Evolutionary conservation across 2,888 invertebrate genomes (phyloP), one percentile per base, ranked within the genome.

Genomic region (Brenthis daphne): DNA sequence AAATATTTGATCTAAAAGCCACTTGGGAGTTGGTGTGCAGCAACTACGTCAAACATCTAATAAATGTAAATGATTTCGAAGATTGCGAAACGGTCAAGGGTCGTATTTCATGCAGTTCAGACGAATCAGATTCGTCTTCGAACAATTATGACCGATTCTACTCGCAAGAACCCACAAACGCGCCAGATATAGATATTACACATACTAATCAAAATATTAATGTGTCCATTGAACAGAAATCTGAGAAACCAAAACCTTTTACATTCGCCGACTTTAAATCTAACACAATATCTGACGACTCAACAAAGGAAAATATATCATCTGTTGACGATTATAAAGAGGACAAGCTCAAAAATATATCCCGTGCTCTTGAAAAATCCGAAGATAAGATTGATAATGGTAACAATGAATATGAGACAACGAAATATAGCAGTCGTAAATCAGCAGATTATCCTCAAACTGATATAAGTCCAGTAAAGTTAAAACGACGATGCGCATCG

Each of bases 1-100:
- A 94, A 81, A 90, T 94, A 77, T 94, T 94, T 76, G 94, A 94
- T 76, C 85, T 95, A 67, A 94, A 94, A 80, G 88, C 90, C 37
- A 94, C 94, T 6, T 95, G 94, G 94, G 94, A 94, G 80, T 80
- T 94, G 11, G 85, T 95, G 14, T 94, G 94, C 61, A 92, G 93
- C 68, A 89, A 90, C 73, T 95, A 94, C 77, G 82, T 94, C 3
- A 94, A 90, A 75, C 89, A 90, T 76, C 76, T 90, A 6, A 87
- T 90, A 68, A 83, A 82, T 67, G 82, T 91, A 1, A 82, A 89
- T 0, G 90, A 90, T 73, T 91, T 90, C 73, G 90, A 93, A 72
- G 86, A 90, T 50, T 78, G 81, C 37, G 86, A 88, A 60, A 74
- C 77, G 56, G 72, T 78, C 0, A 91, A 89, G 77, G 86, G 87